Conservation (phyloP, 2,888 invertebrate genomes). For the Pharmacophagus antenor region DNA sequence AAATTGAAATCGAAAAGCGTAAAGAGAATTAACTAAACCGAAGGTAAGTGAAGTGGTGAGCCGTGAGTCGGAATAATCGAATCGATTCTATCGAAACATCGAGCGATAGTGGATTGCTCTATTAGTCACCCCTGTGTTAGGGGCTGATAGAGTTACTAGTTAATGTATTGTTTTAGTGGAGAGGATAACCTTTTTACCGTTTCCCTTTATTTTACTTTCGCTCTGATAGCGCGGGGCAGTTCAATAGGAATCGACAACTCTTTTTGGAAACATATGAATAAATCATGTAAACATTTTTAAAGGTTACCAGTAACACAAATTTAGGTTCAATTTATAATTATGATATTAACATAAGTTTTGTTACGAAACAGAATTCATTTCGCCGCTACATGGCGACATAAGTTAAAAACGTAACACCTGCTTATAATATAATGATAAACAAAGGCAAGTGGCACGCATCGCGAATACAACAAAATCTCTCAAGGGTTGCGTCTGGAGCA, state of each 20-base stretch:
- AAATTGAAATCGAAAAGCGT: constrained; percentile 30
- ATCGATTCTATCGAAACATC: constrained; percentile 54
- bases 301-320: too few species aligned
- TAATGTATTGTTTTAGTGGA: constrained; percentile 60
- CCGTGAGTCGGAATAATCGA: constrained; percentile 62
- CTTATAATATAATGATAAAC: constrained; percentile 41
- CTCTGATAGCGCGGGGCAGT: not conserved
- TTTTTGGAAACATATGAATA: not conserved
- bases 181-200: constrained; percentile 28
- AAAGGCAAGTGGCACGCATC: constrained; percentile 40
- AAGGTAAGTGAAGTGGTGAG: constrained; percentile 37
- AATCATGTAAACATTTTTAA: too few species aligned
- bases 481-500: constrained; percentile 52
- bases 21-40: constrained; percentile 38
- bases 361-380: too few species aligned
- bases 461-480: constrained; percentile 43
- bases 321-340: too few species aligned
- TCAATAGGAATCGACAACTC: not conserved
- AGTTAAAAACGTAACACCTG: constrained; percentile 33
- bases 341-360: too few species aligned
- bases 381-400: too few species aligned
- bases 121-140: constrained; percentile 66
- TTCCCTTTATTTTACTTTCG: constrained; percentile 6
- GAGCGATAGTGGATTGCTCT: constrained; percentile 61
- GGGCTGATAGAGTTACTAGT: constrained; percentile 51